Base-by-base conservation (phyloP, 2,797 vertebrate species). In the Eremophila alpestris region DNA sequence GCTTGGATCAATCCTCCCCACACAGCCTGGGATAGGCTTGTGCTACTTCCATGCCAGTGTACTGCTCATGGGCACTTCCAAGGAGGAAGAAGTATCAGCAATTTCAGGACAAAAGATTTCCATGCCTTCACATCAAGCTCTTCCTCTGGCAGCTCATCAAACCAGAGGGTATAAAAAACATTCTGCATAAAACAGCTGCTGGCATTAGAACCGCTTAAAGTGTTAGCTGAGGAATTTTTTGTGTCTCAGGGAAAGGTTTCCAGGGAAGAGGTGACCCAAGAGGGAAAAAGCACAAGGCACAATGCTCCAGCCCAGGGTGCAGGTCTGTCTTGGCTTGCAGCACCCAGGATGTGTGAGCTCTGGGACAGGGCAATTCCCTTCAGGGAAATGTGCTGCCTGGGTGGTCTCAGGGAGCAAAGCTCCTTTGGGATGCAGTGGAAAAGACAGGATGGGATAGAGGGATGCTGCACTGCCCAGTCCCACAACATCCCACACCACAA, bases 1-100 rank as follows among this genome's bases (percentile, higher is more conserved):
- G 34, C 62, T 70, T 16, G 65, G 77, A 83, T 75, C 84, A 40
- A 23, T 69, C 71, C 43, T 64, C 30, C 30, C 52, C 7, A 2
- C 32, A 34, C 11, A 76, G 38, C 43, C 41, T 13, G 16, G 54
- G 51, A 71, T 22, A 69, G n/a, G 70, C 3, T 48, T 22, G 62
- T 34, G 56, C 45, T 68, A 65, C 30, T 51, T 81, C 65, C 1
- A 0, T 6, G 30, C 30, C 0, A 1, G 23, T 1, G 1, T 4
- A 15, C 6, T 32, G 43, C 30, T 40, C 40, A 7, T 1, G 26
- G 65, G 49, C 43, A 60, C 12, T 46, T 77, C 49, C 23, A 17
- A 9, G 22, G 7, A 4, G 15, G 5, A 14, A 27, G 27, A 13
- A 23, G 5, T 2, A 71, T 17, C 34, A 81, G 54, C 17, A 40